Base-by-base conservation (phyloP, 2,113 vertebrate genomes). In the Axis porcinus region DNA sequence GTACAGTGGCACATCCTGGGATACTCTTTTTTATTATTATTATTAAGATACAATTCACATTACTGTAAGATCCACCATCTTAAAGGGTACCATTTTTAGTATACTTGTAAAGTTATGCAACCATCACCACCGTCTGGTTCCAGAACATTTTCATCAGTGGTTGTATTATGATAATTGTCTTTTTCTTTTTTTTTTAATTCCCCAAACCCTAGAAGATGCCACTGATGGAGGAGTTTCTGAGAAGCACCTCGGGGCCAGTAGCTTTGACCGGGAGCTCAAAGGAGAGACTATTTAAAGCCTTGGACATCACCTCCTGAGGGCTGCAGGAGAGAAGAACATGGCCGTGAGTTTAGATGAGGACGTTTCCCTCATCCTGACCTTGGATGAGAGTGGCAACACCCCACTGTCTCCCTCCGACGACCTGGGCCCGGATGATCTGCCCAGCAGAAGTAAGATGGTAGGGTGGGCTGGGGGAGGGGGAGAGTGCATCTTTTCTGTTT, bases 291-390 rank as follows among this genome's bases (percentile, higher is more conserved):
- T 50, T 81, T 11, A 3, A 55, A 74, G 93, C 93, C 33, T 86
- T 67, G 50, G n/a, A 64, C 89, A 54, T 40, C 0, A 27, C 47
- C 40, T 96, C 92, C 95, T 95, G 96, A 23, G 86, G 6, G 19
- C 67, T 7, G 17, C 33, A 1, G 87, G 25, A 47, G 36, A 45
- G 82, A 70, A 5, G 78, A 78, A 43, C 60, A 99, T 99, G 97
- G 99, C 99, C 62, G 99, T 99, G 97, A 99, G 98, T 58, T 95
- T 98, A 94, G 99, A 99, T 90, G 99, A 99, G 52, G 99, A 99
- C 1, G 99, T 99, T 17, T 99, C 99, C 45, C 99, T 99, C 45
- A 99, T 99, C 97, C 97, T 99, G 97, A 99, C 99, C 86, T 99
- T 99, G 99, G 99, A 99, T 2, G 99, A 99, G 74, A 67, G 97